Percentiles rank a stretch among this genome's conserved stretches.
Conservation (phyloP, 2,888 invertebrate genomes). For the Zhuqinia jingwanae region DNA sequence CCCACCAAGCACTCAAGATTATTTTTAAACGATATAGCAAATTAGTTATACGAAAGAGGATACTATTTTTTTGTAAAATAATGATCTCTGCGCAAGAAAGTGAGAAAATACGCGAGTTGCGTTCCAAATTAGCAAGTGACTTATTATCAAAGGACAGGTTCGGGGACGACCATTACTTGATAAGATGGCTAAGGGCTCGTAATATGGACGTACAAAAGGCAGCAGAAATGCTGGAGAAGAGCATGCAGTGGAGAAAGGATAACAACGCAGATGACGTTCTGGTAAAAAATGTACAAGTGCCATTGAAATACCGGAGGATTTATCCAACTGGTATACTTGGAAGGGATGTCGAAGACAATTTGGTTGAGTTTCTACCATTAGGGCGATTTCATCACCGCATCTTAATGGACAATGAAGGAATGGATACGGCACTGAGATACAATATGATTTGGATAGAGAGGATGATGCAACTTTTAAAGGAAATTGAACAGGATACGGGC, state of each 20-base stretch:
- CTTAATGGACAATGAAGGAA: conserved; percentile 26
- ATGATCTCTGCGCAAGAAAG: conserved; percentile 45
- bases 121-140: background rate
- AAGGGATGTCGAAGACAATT: conserved; percentile 45
- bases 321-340: conserved; percentile 54
- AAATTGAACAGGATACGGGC: conserved; percentile 42
- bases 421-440: conserved; percentile 36
- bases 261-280: conserved; percentile 61
- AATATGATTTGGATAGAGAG: conserved; percentile 67
- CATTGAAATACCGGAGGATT: conserved; percentile 41
- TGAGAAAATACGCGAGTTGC: conserved; percentile 41
- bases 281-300: conserved; percentile 50
- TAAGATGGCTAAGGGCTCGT: conserved; percentile 76
- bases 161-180: conserved; percentile 65
- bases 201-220: conserved; percentile 72
- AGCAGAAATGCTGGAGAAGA: conserved; percentile 69
- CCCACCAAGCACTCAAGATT: no score
- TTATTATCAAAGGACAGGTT: conserved; percentile 5
- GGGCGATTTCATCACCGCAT: conserved; percentile 54
- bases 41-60: no score
- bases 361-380: conserved; percentile 39
- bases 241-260: conserved; percentile 71
- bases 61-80: background rate
- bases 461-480: conserved; percentile 37
- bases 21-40: no score